These are phyloP conservation scores for Aplocera efformata DNA, from an alignment of 2,888 invertebrate species.

Conservation along the genomic window DNA sequence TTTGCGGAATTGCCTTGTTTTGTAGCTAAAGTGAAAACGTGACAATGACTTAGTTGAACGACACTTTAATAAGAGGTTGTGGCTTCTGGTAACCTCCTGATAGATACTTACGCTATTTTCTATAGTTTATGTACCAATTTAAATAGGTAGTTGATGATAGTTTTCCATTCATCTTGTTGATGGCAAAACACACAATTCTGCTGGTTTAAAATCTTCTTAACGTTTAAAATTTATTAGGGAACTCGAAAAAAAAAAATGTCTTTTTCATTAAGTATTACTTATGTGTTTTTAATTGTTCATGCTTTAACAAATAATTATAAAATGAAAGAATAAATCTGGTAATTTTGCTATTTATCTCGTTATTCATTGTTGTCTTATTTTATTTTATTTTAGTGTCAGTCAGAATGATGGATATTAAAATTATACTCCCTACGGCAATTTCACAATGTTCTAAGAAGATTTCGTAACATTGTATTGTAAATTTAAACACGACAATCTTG, in stretches of 20 bases:
- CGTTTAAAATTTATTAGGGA: background rate
- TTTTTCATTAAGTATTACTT: no score
- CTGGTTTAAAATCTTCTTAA: background rate
- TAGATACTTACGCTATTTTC: constrained; percentile 36
- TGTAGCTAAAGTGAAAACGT: constrained; percentile 70
- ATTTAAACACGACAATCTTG: constrained; percentile 4
- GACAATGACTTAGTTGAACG: constrained; percentile 45
- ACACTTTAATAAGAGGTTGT: constrained; percentile 40
- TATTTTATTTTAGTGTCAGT: no score
- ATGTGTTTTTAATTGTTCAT: no score
- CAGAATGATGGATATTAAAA: no score
- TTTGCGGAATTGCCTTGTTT: constrained; percentile 54
- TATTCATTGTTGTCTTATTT: no score
- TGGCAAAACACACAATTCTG: no score
- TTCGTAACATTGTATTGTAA: constrained; percentile 10
- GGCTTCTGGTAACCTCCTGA: constrained; percentile 36
- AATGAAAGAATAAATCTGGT: no score
- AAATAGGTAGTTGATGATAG: no score
- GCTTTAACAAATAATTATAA: no score
- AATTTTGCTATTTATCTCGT: no score
- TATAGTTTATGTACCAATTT: constrained; percentile 23
- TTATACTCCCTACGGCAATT: background rate
- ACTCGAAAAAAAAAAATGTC: no score
- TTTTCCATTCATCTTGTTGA: no score
- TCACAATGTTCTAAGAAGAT: constrained; percentile 3